These are phyloP conservation scores for Maniola hyperantus DNA, from an alignment of 2,888 invertebrate genomes.

Conservation along the genomic window DNA sequence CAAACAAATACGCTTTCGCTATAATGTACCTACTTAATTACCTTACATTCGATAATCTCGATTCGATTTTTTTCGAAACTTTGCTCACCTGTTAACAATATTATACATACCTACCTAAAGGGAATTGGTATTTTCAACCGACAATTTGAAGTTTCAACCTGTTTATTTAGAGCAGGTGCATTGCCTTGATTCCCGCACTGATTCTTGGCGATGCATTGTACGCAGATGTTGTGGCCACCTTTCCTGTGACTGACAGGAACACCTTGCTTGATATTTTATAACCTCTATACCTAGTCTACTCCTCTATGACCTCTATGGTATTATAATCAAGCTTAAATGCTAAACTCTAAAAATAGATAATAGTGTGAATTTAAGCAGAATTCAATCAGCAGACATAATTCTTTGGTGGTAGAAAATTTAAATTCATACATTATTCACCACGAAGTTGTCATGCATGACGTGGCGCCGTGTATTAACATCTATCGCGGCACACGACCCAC, in stretches of 20 bases:
- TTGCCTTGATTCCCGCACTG: constrained; percentile 65
- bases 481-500: constrained; percentile 75
- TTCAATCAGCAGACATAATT: background rate
- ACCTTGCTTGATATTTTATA: constrained; percentile 61
- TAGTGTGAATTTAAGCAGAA: background rate
- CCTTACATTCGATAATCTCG: too few relatives aligned
- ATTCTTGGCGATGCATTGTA: constrained; percentile 53
- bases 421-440: constrained; percentile 39
- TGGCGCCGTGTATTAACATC: constrained; percentile 57
- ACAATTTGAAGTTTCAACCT: constrained; percentile 27
- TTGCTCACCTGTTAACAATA: background rate
- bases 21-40: too few relatives aligned
- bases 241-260: constrained; percentile 50
- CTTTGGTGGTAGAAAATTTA: background rate
- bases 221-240: constrained; percentile 71
- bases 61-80: background rate
- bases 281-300: too few relatives aligned
- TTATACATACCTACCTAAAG: too few relatives aligned
- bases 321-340: background rate
- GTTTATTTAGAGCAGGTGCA: constrained; percentile 57
- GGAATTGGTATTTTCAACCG: background rate
- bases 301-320: too few relatives aligned
- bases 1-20: background rate
- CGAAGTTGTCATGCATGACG: constrained; percentile 58
- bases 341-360: background rate